Percentiles rank a stretch among this genome's conserved stretches.
phyloP scores from a whole-genome alignment of 2,113 vertebrate genomes.

The Pedionomus torquatus region DNA sequence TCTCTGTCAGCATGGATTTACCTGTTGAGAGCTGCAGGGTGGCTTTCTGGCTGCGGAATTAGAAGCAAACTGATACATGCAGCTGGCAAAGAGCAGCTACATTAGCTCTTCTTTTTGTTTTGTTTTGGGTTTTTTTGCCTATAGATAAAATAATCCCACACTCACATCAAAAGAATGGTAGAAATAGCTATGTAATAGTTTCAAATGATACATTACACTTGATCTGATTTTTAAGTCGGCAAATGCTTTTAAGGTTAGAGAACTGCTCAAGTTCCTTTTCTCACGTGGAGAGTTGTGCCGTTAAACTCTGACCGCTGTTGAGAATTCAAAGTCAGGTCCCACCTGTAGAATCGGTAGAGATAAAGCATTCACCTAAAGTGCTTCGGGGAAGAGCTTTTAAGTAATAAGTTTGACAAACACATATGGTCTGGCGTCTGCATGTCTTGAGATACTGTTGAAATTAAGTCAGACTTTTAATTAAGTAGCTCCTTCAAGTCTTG shows the following conservation, averaged over 20 bases:
- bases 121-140: not conserved
- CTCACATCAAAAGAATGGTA: not conserved
- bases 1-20: not conserved
- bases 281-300: not conserved
- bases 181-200: not conserved
- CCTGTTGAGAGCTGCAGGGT: not conserved
- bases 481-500: not conserved
- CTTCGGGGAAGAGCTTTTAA: slow-evolving; percentile 28
- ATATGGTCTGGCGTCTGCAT: not conserved
- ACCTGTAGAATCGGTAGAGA: not conserved
- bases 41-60: not conserved
- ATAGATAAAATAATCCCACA: not conserved
- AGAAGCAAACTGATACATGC: not conserved
- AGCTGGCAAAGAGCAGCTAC: not conserved
- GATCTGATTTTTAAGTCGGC: not conserved
- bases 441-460: slow-evolving; percentile 11
- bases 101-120: not conserved
- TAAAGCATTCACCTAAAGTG: slow-evolving; percentile 16
- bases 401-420: not conserved
- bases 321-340: not conserved
- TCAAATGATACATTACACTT: not conserved
- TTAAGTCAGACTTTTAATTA: slow-evolving; percentile 38
- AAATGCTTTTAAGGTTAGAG: not conserved
- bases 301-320: not conserved
- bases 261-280: not conserved